Conservation (phyloP, 2,888 invertebrate genomes). For the Thalpophila matura region DNA sequence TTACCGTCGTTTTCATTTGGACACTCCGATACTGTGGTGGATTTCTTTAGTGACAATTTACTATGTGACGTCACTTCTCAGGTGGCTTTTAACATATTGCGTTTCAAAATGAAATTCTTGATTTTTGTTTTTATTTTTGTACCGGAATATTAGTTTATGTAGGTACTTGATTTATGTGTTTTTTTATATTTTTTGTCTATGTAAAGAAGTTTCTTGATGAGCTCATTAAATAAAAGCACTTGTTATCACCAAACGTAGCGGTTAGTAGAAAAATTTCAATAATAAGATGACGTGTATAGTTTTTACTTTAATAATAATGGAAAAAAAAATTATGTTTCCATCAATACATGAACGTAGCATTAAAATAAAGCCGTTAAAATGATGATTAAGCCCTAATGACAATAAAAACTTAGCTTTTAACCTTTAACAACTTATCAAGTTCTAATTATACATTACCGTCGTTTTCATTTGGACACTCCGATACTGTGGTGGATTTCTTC, state of each 20-base stretch:
- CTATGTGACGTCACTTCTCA: slow-evolving; percentile 52
- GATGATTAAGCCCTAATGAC: too few species aligned
- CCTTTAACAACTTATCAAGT: slow-evolving; percentile 87
- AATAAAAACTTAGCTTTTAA: too few species aligned
- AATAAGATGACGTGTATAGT: too few species aligned
- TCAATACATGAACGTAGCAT: too few species aligned
- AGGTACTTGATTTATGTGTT: not conserved
- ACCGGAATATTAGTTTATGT: not conserved
- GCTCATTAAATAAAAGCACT: too few species aligned
- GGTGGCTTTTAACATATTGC: slow-evolving; percentile 37
- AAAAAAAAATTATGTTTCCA: too few species aligned
- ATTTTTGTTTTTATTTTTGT: not conserved
- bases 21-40: slow-evolving; percentile 73
- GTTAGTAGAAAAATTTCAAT: too few species aligned
- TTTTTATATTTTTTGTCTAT: too few species aligned
- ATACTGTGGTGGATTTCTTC: slow-evolving; percentile 75
- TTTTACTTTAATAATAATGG: too few species aligned
- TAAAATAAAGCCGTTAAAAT: too few species aligned
- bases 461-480: slow-evolving; percentile 82
- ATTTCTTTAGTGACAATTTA: slow-evolving; percentile 74
- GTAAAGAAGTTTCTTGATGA: not conserved
- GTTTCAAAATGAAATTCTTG: slow-evolving; percentile 27
- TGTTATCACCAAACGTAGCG: too few species aligned
- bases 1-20: slow-evolving; percentile 87
- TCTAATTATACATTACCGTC: slow-evolving; percentile 89